Evolutionary conservation across 1,140 invertebrate genomes (phyloP).

Genomic region (Ceratitis capitata): DNA sequence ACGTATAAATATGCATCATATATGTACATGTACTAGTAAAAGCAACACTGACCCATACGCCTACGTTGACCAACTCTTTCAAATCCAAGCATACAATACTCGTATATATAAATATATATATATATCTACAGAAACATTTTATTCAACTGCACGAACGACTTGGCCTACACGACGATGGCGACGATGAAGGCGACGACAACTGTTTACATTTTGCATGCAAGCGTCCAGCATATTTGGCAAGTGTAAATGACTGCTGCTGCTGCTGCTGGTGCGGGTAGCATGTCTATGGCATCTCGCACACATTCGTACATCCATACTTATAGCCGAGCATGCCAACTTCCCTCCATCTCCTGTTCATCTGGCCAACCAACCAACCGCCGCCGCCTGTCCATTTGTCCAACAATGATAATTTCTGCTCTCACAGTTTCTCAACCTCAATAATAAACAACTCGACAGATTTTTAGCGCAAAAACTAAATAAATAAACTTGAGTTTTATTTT

Average conservation of each 20-base stretch:
- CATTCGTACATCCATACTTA: no score
- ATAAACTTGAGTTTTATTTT: slow-evolving; percentile 14
- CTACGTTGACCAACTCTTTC: neutral
- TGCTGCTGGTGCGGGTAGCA: no score
- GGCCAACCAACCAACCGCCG: neutral
- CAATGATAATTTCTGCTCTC: neutral
- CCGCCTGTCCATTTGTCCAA: neutral
- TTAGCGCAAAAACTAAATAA: slow-evolving; percentile 4
- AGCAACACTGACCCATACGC: neutral
- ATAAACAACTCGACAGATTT: neutral
- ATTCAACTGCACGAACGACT: neutral
- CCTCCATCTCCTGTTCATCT: no score
- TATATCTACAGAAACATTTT: neutral
- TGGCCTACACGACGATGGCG: neutral
- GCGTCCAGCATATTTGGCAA: neutral
- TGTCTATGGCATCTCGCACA: neutral
- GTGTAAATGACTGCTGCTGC: slow-evolving; percentile 26
- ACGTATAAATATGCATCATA: neutral
- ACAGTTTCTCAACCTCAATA: neutral
- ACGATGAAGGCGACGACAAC: neutral
- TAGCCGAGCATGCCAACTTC: no score
- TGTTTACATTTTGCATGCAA: slow-evolving; percentile 8
- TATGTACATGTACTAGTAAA: neutral
- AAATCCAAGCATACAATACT: neutral
- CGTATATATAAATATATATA: neutral